Evolutionary conservation across 2,797 vertebrate genomes (phyloP).

Genomic region (Phrynocephalus vlangalii): DNA sequence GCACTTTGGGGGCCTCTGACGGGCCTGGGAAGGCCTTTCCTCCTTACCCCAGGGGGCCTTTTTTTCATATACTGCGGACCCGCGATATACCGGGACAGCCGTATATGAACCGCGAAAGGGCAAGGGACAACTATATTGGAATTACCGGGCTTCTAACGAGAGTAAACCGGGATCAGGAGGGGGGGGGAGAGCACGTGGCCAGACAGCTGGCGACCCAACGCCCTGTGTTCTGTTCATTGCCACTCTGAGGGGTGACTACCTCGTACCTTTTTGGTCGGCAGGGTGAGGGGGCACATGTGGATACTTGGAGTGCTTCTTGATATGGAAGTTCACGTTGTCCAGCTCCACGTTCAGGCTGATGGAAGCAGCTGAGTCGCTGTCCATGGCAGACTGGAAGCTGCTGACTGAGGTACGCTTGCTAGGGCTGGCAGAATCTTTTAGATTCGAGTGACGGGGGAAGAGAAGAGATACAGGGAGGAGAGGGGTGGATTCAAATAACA

Average conservation of each 20-base stretch:
- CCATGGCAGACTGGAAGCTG: constrained; percentile 97
- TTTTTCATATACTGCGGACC: too few relatives aligned
- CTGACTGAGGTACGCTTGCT: constrained; percentile 99
- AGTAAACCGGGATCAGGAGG: constrained; percentile 23
- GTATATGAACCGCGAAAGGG: too few relatives aligned
- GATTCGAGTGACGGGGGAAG: constrained; percentile 69
- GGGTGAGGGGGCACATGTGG: constrained; percentile 92
- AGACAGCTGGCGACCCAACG: constrained; percentile 36
- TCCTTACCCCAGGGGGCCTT: too few relatives aligned
- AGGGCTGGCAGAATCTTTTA: constrained; percentile 93
- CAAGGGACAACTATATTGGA: not conserved
- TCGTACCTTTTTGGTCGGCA: constrained; percentile 94
- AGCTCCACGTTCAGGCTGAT: constrained; percentile 99
- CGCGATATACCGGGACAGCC: too few relatives aligned
- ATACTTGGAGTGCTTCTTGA: constrained; percentile 99
- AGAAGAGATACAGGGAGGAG: constrained; percentile 78
- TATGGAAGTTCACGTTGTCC: constrained; percentile 99
- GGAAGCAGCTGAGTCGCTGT: constrained; percentile 97
- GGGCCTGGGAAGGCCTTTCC: too few relatives aligned
- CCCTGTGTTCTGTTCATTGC: constrained; percentile 72
- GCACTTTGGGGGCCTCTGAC: too few relatives aligned
- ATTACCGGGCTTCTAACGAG: not conserved
- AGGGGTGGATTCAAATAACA: constrained; percentile 76
- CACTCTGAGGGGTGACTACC: constrained; percentile 74
- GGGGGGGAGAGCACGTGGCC: constrained; percentile 58